Evolutionary conservation across 2,113 vertebrate species (phyloP), one percentile per base, ranked within the genome.

Genomic region (Artemisiospiza belli): DNA sequence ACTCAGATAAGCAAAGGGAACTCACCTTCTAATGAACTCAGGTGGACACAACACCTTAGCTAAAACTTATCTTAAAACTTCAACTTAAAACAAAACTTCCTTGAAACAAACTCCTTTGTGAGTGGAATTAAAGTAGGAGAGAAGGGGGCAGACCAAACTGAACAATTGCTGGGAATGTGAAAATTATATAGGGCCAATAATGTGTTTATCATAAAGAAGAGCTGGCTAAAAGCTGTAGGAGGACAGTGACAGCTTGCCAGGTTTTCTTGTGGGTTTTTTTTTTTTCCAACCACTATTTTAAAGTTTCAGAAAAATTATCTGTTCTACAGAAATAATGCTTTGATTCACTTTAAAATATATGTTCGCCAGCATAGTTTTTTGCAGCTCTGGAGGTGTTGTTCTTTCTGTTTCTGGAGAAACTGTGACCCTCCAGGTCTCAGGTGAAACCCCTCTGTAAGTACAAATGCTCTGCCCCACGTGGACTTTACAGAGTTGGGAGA

Each of bases 161-260:
- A 93, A 93, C 92, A 92, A 92, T 46, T 93, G 24, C 72, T 78
- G 64, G 19, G 64, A 94, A 94, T 70, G 57, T 51, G 75, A 90
- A 61, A 90, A 80, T 93, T 95, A 89, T 67, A 68, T 77, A 86
- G 91, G 83, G 64, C 57, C 35, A 92, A 74, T 94, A 93, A 88
- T 63, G 54, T 91, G 62, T 91, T 92, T 95, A 88, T 93, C 90
- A 93, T 77, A 94, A 85, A 70, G 81, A 95, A 95, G 90, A 90
- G 79, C 72, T 95, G 92, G 82, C 85, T 96, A 86, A 92, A 91
- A 95, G 86, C 77, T 92, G 94, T 96, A 68, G 94, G 92, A 92
- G 90, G 90, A 95, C 25, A 61, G 69, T 94, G 93, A 92, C 77
- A 93, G 90, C 92, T 92, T 93, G 83, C 69, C 88, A 87, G 43